These are phyloP conservation scores for Spizaetus ornatus DNA, from an alignment of 2,113 vertebrate genomes.

Conservation along the genomic window DNA sequence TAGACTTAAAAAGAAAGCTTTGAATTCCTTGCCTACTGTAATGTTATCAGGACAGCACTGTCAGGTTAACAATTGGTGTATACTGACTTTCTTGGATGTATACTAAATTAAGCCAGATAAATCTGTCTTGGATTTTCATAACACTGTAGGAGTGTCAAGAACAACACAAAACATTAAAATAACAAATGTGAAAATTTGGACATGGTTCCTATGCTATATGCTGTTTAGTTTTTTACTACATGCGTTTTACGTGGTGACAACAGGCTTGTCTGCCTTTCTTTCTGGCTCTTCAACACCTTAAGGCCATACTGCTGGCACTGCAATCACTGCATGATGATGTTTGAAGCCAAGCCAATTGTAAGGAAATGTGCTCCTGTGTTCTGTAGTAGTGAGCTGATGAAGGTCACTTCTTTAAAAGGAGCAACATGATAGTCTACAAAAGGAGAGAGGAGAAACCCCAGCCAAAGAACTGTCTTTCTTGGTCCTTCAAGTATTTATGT, in stretches of 20 bases:
- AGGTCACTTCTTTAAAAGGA: constrained; percentile 38
- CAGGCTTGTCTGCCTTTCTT: neutral
- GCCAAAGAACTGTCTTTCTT: neutral
- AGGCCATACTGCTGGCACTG: neutral
- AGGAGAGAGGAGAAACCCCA: neutral
- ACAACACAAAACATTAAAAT: neutral
- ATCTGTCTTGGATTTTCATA: fast-evolving
- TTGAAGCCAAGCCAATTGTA: neutral
- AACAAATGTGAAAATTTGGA: neutral
- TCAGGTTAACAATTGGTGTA: neutral
- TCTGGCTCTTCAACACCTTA: neutral
- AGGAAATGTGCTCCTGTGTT: neutral
- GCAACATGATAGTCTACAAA: neutral
- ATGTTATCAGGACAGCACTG: neutral
- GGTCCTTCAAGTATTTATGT: neutral
- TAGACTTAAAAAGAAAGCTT: neutral
- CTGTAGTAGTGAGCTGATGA: neutral
- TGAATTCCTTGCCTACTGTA: neutral
- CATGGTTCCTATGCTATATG: neutral
- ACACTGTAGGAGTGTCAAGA: neutral
- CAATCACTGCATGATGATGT: neutral
- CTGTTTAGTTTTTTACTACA: neutral
- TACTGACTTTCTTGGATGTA: neutral
- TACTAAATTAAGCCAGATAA: neutral
- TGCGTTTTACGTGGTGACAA: neutral